Percentiles rank a stretch among this genome's conserved stretches.
Evolutionary conservation across 2,888 invertebrate genomes (phyloP).

Genomic region (Yponomeuta plumbellus): DNA sequence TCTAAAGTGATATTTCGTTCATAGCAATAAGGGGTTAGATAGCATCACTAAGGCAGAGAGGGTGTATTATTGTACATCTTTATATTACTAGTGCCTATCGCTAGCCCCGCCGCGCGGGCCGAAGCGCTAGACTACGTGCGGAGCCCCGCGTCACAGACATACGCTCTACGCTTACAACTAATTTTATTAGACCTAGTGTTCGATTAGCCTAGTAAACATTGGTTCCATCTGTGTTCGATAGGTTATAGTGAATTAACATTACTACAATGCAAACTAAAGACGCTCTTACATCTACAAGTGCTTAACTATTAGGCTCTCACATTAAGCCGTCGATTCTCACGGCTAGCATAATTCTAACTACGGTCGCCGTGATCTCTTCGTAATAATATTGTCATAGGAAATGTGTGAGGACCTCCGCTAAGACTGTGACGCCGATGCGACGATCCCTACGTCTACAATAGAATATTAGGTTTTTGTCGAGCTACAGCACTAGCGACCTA

Average conservation of each 20-base stretch:
- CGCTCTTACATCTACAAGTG: constrained; percentile 55
- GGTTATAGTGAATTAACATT: constrained; percentile 26
- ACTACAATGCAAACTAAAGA: constrained; percentile 54
- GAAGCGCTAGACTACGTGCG: background rate
- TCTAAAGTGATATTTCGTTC: constrained; percentile 57
- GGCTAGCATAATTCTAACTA: constrained; percentile 39
- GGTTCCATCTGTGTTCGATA: constrained; percentile 55
- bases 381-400: constrained; percentile 11
- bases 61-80: constrained; percentile 71
- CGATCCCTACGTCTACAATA: constrained; percentile 1
- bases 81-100: constrained; percentile 48
- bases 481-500: background rate
- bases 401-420: background rate
- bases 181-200: constrained; percentile 52
- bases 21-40: constrained; percentile 62
- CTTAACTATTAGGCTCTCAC: constrained; percentile 45
- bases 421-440: background rate
- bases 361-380: constrained; percentile 7
- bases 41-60: constrained; percentile 73
- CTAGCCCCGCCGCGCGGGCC: background rate
- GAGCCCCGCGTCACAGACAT: background rate
- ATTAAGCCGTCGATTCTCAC: constrained; percentile 42
- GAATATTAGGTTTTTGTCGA: background rate
- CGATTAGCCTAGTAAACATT: constrained; percentile 54
- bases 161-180: constrained; percentile 46